Percentiles rank a stretch among this genome's conserved stretches.
These are phyloP conservation scores for Aselliscus stoliczkanus DNA, from an alignment of 2,797 vertebrate species.

Conservation along the genomic window DNA sequence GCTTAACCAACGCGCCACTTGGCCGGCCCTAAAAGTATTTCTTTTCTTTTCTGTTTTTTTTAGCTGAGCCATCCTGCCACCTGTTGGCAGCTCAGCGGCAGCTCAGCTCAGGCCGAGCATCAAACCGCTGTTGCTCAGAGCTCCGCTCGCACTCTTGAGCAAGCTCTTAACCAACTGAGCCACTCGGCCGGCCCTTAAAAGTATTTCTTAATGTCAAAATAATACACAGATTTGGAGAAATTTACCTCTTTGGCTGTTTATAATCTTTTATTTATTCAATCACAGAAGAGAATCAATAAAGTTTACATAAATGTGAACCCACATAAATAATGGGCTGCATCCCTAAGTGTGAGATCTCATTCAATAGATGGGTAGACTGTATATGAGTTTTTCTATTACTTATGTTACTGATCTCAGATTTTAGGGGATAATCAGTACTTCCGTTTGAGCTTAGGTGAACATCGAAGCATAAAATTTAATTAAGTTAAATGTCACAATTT, in stretches of 20 bases:
- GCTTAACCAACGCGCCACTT: too few species aligned
- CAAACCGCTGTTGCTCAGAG: too few species aligned
- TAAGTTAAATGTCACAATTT: constrained; percentile 2
- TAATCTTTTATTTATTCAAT: not conserved
- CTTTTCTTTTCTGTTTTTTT: too few species aligned
- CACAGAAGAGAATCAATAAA: not conserved
- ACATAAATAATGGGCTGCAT: not conserved
- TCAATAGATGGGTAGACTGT: not conserved
- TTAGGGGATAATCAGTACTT: not conserved
- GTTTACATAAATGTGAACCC: not conserved
- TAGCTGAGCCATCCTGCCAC: too few species aligned
- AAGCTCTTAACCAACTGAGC: too few species aligned
- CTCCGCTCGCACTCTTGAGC: too few species aligned
- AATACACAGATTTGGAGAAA: not conserved
- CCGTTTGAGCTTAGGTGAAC: not conserved
- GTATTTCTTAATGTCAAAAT: not conserved
- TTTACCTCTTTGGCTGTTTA: not conserved
- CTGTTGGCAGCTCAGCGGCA: too few species aligned
- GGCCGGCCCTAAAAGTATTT: too few species aligned
- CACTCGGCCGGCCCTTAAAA: too few species aligned
- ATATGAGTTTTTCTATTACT: not conserved
- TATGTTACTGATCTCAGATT: not conserved
- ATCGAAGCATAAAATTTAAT: not conserved
- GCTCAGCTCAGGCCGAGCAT: too few species aligned
- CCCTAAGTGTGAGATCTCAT: not conserved